Conservation (phyloP, 2,888 invertebrate species). For the Sycophila texana region DNA sequence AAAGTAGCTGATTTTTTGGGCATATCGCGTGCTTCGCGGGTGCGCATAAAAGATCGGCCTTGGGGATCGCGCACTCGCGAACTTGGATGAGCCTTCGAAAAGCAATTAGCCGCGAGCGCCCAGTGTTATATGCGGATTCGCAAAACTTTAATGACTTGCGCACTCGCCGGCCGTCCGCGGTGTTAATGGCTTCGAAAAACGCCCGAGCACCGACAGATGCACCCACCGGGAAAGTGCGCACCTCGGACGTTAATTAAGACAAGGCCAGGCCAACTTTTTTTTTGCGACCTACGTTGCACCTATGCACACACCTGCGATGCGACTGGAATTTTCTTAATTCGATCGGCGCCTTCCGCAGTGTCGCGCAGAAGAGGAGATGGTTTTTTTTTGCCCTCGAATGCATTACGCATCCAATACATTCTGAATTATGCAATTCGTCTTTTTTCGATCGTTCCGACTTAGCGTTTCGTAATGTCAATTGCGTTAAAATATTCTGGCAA, state of each 20-base stretch:
- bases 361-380: background rate
- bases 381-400: no score
- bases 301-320: slow-evolving; percentile 31
- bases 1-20: slow-evolving; percentile 28
- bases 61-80: slow-evolving; percentile 32
- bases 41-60: slow-evolving; percentile 13
- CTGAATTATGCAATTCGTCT: no score
- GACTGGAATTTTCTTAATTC: slow-evolving; percentile 26
- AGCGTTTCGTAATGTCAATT: no score
- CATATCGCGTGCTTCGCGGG: background rate
- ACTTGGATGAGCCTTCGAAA: slow-evolving; percentile 10
- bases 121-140: slow-evolving; percentile 8
- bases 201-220: background rate
- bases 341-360: slow-evolving; percentile 17
- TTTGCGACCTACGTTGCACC: no score
- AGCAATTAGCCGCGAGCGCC: slow-evolving; percentile 15
- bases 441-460: no score
- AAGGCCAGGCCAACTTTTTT: slow-evolving; percentile 21
- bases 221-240: slow-evolving; percentile 6
- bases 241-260: slow-evolving; percentile 16
- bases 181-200: no score
- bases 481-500: no score
- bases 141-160: slow-evolving; percentile 16
- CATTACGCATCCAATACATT: no score
- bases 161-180: slow-evolving; percentile 9